Conservation (phyloP, 2,888 invertebrate genomes). For the Entomobrya multifasciata region DNA sequence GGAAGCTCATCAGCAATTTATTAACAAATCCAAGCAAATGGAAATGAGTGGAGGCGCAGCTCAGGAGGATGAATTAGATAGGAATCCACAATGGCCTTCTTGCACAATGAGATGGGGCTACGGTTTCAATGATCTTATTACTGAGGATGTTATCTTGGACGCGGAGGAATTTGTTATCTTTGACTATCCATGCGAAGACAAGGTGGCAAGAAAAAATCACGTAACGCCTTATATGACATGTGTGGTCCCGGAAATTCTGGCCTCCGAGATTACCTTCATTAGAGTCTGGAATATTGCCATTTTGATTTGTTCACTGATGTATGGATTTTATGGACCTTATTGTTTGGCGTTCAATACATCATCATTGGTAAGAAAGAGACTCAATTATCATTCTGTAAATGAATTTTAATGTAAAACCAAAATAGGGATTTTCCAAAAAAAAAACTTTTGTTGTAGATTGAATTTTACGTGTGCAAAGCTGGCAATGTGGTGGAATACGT, state of each 20-base stretch:
- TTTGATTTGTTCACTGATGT: slow-evolving; percentile 42
- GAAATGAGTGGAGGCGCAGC: too few relatives aligned
- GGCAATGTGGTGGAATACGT: slow-evolving; percentile 20
- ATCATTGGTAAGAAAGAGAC: slow-evolving; percentile 38
- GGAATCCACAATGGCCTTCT: slow-evolving; percentile 27
- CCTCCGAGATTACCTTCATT: slow-evolving; percentile 46
- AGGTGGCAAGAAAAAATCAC: slow-evolving; percentile 62
- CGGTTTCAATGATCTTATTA: slow-evolving; percentile 67
- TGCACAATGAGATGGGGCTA: slow-evolving; percentile 64
- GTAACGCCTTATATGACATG: slow-evolving; percentile 66
- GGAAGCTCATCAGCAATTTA: slow-evolving; percentile 47
- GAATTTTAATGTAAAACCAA: too few relatives aligned
- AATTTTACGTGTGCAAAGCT: slow-evolving; percentile 49
- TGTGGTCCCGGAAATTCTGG: slow-evolving; percentile 64
- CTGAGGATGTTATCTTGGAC: slow-evolving; percentile 76
- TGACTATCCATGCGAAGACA: slow-evolving; percentile 69
- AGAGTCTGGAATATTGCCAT: slow-evolving; percentile 64
- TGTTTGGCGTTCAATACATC: slow-evolving; percentile 66
- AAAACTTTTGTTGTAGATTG: slow-evolving; percentile 37
- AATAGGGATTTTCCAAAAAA: too few relatives aligned
- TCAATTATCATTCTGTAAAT: too few relatives aligned
- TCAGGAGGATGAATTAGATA: neutral
- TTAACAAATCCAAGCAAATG: slow-evolving; percentile 28
- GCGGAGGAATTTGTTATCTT: slow-evolving; percentile 73
- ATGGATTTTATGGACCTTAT: slow-evolving; percentile 67